Evolutionary conservation across 2,797 vertebrate species (phyloP).

Genomic region (Acrossocheilus wenchowensis): DNA sequence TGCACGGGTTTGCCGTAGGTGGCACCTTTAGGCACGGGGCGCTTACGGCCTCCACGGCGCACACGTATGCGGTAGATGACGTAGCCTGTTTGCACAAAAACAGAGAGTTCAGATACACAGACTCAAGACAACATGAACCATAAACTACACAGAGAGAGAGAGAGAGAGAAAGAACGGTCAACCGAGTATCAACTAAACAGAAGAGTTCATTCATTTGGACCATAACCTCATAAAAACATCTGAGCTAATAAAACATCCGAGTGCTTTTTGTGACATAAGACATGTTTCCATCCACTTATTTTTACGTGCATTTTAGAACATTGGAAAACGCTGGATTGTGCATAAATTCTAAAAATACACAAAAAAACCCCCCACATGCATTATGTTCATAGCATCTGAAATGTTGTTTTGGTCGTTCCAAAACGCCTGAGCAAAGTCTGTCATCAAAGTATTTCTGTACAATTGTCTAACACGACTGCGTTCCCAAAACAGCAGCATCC

Average conservation of each 20-base stretch:
- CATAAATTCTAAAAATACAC: too few species aligned
- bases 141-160: background rate
- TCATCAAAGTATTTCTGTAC: too few species aligned
- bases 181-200: background rate
- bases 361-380: too few species aligned
- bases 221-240: background rate
- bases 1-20: slow-evolving; percentile 98
- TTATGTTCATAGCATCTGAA: too few species aligned
- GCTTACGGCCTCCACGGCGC: slow-evolving; percentile 94
- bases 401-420: too few species aligned
- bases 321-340: too few species aligned
- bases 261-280: background rate
- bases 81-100: slow-evolving; percentile 80
- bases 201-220: background rate
- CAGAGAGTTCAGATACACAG: background rate
- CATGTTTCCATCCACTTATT: background rate
- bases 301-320: too few species aligned
- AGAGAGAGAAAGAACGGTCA: background rate
- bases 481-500: too few species aligned
- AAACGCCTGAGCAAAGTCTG: too few species aligned
- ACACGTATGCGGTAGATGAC: slow-evolving; percentile 94
- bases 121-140: background rate
- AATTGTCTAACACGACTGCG: too few species aligned
- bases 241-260: too few species aligned
- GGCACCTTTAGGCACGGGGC: slow-evolving; percentile 94